Base-by-base conservation (phyloP, 2,113 vertebrate genomes). In the Scomber colias region DNA sequence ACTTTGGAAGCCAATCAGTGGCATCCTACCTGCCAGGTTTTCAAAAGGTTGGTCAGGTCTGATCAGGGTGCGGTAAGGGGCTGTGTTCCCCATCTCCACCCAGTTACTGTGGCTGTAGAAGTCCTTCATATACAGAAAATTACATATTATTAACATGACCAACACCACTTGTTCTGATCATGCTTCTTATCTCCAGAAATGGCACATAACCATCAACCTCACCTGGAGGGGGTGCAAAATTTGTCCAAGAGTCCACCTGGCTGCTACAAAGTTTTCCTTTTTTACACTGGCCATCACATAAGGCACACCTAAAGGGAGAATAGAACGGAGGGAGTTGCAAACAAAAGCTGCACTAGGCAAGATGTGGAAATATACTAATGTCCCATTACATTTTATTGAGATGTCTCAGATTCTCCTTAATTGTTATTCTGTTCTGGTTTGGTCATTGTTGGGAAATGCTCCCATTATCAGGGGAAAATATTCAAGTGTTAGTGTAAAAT, bases 101-200 rank as follows among this genome's bases (percentile, higher is more conserved):
- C 93, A 93, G 82, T 94, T 93, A 78, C 92, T 94, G 89, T 93
- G 92, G 60, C 92, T 93, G 89, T 93, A 94, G 85, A 94, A 94
- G 66, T 94, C 93, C 93, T 94, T 15, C 0, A 17, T 1, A 45
- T 3, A 59, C 0, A 81, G 1, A 78, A 50, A 11, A 1, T 4
- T 0, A 70, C 46, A 50, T 1, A 1, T 54, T 2, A 40, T 11
- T 40, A 12, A 30, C 48, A 19, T 79, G 1, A 78, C 49, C 13
- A 2, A 30, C 48, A 35, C 46, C 40, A 2, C 1, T 54, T 2
- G 21, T 12, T 15, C 19, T 17, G 11, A 6, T 40, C 11, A n/a
- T 53, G 15, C 49, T 12, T 30, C 16, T 30, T 16, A n/a, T 2
- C 4, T 53, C 10, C 49, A 53, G 19, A 67, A 51, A 11, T 51